phyloP scores from a whole-genome alignment of 2,888 invertebrate species.

The Ochropacha duplaris region DNA sequence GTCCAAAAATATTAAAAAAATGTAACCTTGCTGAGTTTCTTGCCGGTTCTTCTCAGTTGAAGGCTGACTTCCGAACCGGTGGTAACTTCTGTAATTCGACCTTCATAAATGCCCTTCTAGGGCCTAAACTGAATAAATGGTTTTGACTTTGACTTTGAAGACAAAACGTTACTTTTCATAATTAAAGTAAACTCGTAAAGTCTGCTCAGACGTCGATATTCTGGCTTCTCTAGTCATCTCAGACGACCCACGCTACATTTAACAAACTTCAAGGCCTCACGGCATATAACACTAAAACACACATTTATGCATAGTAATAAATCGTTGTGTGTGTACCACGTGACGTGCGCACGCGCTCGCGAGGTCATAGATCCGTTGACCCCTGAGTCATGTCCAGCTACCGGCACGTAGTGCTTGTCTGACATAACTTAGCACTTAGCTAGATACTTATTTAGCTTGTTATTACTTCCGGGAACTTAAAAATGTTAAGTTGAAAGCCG shows the following conservation, averaged over 20 bases:
- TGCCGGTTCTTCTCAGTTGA: too few species aligned
- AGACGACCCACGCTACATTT: not conserved
- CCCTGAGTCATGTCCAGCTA: slow-evolving; percentile 46
- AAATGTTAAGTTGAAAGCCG: not conserved
- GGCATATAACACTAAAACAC: not conserved
- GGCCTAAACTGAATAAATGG: too few species aligned
- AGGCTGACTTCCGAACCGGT: too few species aligned
- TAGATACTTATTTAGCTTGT: not conserved
- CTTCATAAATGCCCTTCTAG: too few species aligned
- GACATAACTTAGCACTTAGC: slow-evolving; percentile 23
- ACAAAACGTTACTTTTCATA: too few species aligned
- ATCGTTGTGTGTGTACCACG: slow-evolving; percentile 9
- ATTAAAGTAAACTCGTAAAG: not conserved
- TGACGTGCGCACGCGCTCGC: slow-evolving; percentile 36
- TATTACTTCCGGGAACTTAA: not conserved
- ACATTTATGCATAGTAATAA: slow-evolving; percentile 4
- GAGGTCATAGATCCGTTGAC: slow-evolving; percentile 52
- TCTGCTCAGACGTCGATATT: not conserved
- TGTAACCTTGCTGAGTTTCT: too few species aligned
- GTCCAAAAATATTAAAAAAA: too few species aligned
- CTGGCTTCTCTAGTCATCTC: not conserved
- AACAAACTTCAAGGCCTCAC: not conserved
- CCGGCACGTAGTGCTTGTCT: slow-evolving; percentile 13
- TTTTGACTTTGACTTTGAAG: too few species aligned
- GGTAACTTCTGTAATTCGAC: too few species aligned